phyloP scores from a whole-genome alignment of 2,888 invertebrate species.

The Euplagia quadripunctaria region DNA sequence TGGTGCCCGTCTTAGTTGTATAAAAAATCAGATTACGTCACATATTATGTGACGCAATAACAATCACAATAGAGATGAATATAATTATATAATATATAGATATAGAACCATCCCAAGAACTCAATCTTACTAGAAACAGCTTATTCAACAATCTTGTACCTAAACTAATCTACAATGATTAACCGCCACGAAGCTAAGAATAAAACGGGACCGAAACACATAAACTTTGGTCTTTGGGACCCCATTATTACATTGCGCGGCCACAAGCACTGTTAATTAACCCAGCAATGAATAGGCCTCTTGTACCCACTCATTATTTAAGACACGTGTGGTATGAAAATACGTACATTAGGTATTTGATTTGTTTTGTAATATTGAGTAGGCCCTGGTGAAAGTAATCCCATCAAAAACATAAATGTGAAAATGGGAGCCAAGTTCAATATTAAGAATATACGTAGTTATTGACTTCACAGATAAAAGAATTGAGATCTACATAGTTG shows the following conservation, averaged over 20 bases:
- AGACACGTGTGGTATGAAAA: constrained; percentile 4
- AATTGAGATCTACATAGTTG: too few relatives aligned
- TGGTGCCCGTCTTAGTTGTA: too few relatives aligned
- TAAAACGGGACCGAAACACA: constrained; percentile 18
- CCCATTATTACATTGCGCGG: constrained; percentile 13
- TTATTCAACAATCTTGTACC: constrained; percentile 1
- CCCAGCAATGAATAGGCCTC: constrained; percentile 13
- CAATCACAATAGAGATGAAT: too few relatives aligned
- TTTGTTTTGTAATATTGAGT: too few relatives aligned
- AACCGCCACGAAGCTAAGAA: constrained; percentile 9
- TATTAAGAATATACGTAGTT: too few relatives aligned
- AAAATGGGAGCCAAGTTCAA: too few relatives aligned
- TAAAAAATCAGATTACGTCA: too few relatives aligned
- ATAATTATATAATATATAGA: too few relatives aligned
- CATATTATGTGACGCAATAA: too few relatives aligned
- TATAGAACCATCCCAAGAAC: not conserved
- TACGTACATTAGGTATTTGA: not conserved
- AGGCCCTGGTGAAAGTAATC: too few relatives aligned
- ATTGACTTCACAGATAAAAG: too few relatives aligned
- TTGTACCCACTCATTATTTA: constrained; percentile 16
- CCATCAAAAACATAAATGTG: too few relatives aligned
- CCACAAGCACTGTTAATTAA: constrained; percentile 20
- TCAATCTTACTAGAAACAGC: constrained; percentile 8
- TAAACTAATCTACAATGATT: constrained; percentile 12
- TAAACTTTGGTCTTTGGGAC: constrained; percentile 10